A percentile compares a stretch with the other conserved stretches of the same genome.
Evolutionary conservation across 2,888 invertebrate genomes (phyloP).

Genomic region (Zaprionus lineosus): DNA sequence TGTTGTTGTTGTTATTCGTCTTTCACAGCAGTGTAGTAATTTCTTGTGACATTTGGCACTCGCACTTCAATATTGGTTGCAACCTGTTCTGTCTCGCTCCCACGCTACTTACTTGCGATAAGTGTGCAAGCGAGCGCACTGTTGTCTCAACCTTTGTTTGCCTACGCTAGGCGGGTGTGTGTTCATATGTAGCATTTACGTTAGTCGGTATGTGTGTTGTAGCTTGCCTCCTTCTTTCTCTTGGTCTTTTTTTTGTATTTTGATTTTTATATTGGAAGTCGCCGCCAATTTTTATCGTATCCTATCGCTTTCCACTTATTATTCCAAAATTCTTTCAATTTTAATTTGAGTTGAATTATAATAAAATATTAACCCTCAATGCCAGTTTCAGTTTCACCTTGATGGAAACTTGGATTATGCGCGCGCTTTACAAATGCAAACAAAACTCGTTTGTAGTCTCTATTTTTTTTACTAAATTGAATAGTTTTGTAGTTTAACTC

Average conservation of each 20-base stretch:
- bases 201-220: constrained; percentile 22
- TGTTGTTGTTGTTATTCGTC: constrained; percentile 36
- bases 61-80: constrained; percentile 49
- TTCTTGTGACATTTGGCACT: constrained; percentile 74
- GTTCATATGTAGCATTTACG: constrained; percentile 46
- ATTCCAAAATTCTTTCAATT: not conserved
- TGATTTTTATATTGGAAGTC: constrained; percentile 50
- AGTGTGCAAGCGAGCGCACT: constrained; percentile 38
- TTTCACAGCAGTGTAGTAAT: constrained; percentile 58
- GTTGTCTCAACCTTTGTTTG: constrained; percentile 49
- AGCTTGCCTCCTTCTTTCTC: constrained; percentile 48
- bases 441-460: constrained; percentile 60
- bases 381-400: constrained; percentile 73
- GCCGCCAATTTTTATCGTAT: constrained; percentile 47
- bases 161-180: constrained; percentile 27
- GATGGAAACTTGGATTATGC: constrained; percentile 59
- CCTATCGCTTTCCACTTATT: constrained; percentile 3
- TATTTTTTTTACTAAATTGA: constrained; percentile 31
- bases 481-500: constrained; percentile 24
- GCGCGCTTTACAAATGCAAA: constrained; percentile 52
- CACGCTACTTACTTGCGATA: constrained; percentile 28
- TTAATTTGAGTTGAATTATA: constrained; percentile 10
- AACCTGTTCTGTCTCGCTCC: constrained; percentile 50
- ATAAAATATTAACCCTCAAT: constrained; percentile 42
- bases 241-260: constrained; percentile 37